These are phyloP conservation scores for Lerista edwardsae DNA, from an alignment of 2,797 vertebrate species.

Conservation along the genomic window DNA sequence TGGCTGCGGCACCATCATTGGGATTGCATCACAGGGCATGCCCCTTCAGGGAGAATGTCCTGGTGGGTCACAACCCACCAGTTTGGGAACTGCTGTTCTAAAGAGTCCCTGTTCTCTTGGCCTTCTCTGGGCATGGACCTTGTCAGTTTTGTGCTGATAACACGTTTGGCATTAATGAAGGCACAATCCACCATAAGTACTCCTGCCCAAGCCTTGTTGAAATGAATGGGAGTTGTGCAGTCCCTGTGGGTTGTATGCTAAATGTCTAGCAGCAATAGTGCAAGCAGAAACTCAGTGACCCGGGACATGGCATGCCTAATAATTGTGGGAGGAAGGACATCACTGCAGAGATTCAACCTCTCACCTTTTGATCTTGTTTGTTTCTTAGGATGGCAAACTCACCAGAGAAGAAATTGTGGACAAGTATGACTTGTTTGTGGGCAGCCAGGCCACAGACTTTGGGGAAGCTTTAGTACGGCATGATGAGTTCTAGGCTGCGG, in stretches of 20 bases:
- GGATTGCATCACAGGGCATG: too few species aligned
- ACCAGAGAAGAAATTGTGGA: slow-evolving; percentile 88
- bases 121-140: too few species aligned
- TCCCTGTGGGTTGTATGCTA: background rate
- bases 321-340: too few species aligned
- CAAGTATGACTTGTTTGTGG: slow-evolving; percentile 92
- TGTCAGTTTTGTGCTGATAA: too few species aligned
- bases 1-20: too few species aligned
- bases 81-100: too few species aligned
- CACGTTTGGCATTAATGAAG: background rate
- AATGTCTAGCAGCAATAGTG: background rate
- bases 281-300: too few species aligned
- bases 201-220: background rate
- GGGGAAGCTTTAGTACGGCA: slow-evolving; percentile 90
- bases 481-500: slow-evolving; percentile 85
- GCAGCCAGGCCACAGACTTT: slow-evolving; percentile 94
- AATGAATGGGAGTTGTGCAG: background rate
- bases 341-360: fast-evolving
- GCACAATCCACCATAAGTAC: background rate
- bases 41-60: too few species aligned
- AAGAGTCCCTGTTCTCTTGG: background rate
- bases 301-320: too few species aligned
- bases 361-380: slow-evolving; percentile 13
- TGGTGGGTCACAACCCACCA: too few species aligned
- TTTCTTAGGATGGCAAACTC: slow-evolving; percentile 86